Evolutionary conservation across 2,888 invertebrate species (phyloP).

Genomic region (Pteria penguin): DNA sequence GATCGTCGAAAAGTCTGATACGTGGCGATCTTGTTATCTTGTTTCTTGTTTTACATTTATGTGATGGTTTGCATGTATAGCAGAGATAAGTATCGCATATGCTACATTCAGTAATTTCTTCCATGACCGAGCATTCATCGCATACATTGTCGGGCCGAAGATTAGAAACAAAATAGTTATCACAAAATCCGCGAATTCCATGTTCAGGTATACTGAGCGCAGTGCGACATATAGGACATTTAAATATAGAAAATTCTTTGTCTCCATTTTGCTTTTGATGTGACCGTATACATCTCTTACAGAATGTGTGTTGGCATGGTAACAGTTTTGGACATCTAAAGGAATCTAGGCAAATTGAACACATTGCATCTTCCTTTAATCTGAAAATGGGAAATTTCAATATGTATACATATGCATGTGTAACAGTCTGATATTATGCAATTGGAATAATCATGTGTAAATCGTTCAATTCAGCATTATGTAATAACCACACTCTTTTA

Average conservation of each 20-base stretch:
- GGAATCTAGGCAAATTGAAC: conserved; percentile 4
- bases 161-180: conserved; percentile 17
- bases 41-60: conserved; percentile 1
- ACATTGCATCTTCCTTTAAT: not conserved
- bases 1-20: not conserved
- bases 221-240: conserved; percentile 16
- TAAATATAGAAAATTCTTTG: not conserved
- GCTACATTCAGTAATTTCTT: conserved; percentile 4
- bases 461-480: too few relatives aligned
- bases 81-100: conserved; percentile 11
- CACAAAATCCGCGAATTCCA: conserved; percentile 11
- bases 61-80: not conserved
- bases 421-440: too few relatives aligned
- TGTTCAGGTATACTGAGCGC: not conserved
- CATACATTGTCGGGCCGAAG: conserved; percentile 11
- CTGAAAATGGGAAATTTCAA: too few relatives aligned
- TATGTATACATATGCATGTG: too few relatives aligned
- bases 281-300: conserved; percentile 14
- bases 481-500: too few relatives aligned
- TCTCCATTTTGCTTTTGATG: not conserved
- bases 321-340: conserved; percentile 16
- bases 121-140: conserved; percentile 9
- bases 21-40: too few relatives aligned
- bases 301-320: conserved; percentile 22
- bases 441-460: too few relatives aligned